Evolutionary conservation across 1,140 invertebrate genomes (phyloP), one percentile per base, ranked within the genome.

Genomic region (Lysiphlebus fabarum): DNA sequence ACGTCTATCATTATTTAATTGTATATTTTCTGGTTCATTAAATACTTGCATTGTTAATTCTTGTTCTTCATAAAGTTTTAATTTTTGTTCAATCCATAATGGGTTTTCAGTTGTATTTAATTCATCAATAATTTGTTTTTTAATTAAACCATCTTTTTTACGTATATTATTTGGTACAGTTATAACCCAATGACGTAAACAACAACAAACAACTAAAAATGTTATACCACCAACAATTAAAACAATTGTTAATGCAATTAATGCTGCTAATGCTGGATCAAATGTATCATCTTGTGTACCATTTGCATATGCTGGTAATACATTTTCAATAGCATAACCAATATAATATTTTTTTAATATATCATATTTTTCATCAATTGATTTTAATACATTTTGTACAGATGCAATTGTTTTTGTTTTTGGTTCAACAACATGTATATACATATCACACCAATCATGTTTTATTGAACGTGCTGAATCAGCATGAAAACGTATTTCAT

Each of bases 21-120:
- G 8, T 66, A 77, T 71, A 61, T 75, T 63, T 69, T 94, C 91
- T 11, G 90, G 84, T 68, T 89, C 87, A 70, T 85, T 92, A 67
- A 93, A 93, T 2, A 95, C 91, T 76, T 93, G 91, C 92, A 94
- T 95, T 12, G 91, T 94, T 53, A 95, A 78, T 76, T 95, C 92
- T 75, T 95, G 93, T 71, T 95, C 93, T 74, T 95, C 93, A 70
- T 95, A 95, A 0, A 92, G 84, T 70, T 94, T 89, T 12, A 93
- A 78, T 83, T 93, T 93, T 87, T 93, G 92, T 81, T 95, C 93
- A 47, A 94, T 90, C 92, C 92, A 95, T 1, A 95, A 78, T 0
- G 93, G 93, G 83, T 95, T 95, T 76, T 95, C 93, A 0, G 92
- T 95, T 4, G 90, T 92, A 64, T 90, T 89, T 9, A 92, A 75